A percentile compares a stretch with the other conserved stretches of the same genome.
Conservation (phyloP, 2,888 invertebrate genomes). For the Caenorhabditis sp. region DNA sequence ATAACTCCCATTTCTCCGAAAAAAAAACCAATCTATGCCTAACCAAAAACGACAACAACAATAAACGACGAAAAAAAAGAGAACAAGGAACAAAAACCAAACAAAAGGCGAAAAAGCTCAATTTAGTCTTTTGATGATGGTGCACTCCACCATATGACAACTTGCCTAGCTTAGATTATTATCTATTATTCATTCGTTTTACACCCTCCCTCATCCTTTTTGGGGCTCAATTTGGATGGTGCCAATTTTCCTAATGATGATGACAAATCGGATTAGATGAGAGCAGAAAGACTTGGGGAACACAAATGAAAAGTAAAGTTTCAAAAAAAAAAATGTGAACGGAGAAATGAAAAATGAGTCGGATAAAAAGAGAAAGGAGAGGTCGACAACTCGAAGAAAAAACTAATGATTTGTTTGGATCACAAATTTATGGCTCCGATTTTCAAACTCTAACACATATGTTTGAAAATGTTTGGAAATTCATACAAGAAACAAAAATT, state of each 20-base stretch:
- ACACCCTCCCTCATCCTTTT: not conserved
- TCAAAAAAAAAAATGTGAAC: not conserved
- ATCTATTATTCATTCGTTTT: not conserved
- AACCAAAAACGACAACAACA: not conserved
- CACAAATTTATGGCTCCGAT: not conserved
- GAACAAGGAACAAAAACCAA: not conserved
- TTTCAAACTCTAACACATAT: not conserved
- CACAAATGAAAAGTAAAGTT: not conserved
- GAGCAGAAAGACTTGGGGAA: not conserved
- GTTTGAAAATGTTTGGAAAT: not conserved
- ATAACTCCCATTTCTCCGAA: not conserved
- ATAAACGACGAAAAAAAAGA: not conserved
- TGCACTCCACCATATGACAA: not conserved
- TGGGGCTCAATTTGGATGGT: too few relatives aligned
- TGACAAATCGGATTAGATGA: not conserved
- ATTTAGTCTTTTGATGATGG: not conserved
- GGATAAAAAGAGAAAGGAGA: not conserved
- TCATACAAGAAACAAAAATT: not conserved
- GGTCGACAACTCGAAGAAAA: not conserved
- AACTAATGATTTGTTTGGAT: not conserved
- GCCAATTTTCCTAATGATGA: not conserved
- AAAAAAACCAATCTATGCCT: not conserved
- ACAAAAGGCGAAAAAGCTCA: conserved; percentile 1
- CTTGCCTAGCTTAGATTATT: not conserved
- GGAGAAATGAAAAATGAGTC: conserved; percentile 4